Percentiles rank a stretch among this genome's conserved stretches.
phyloP scores from a whole-genome alignment of 2,888 invertebrate species.

The Yponomeuta sedellus region DNA sequence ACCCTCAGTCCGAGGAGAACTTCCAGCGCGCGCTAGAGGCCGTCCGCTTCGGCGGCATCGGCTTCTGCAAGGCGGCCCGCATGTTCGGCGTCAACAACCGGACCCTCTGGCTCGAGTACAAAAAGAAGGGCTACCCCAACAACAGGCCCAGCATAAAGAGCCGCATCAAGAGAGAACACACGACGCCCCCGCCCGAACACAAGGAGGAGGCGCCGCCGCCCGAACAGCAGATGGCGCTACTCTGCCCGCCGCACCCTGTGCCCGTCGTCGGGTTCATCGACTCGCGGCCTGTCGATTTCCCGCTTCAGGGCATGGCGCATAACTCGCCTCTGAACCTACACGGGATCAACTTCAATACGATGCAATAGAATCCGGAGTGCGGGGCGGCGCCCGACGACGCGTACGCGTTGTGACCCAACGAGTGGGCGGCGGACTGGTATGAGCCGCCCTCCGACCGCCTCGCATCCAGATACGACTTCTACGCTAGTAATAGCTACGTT shows the following conservation, averaged over 20 bases:
- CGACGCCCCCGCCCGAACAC: conserved; percentile 77
- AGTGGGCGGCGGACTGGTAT: conserved; percentile 40
- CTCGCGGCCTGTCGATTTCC: conserved; percentile 82
- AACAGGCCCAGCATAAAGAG: conserved; percentile 87
- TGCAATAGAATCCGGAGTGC: conserved; percentile 79
- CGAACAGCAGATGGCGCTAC: conserved; percentile 69
- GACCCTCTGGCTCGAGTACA: conserved; percentile 90
- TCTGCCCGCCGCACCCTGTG: conserved; percentile 80
- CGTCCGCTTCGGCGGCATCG: conserved; percentile 88
- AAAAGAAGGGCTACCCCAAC: conserved; percentile 89
- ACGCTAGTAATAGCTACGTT: conserved; percentile 9
- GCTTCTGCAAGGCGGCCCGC: conserved; percentile 90
- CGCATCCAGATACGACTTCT: conserved; percentile 17
- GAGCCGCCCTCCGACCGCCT: conserved; percentile 21
- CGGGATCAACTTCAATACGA: conserved; percentile 85
- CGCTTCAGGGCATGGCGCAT: conserved; percentile 78
- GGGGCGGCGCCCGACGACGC: conserved; percentile 44
- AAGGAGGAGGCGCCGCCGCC: conserved; percentile 53
- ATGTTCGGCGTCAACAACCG: conserved; percentile 91
- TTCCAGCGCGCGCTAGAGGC: conserved; percentile 89
- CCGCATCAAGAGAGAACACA: conserved; percentile 82
- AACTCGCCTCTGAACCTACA: conserved; percentile 82
- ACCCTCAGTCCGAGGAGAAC: conserved; percentile 89
- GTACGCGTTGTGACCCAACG: conserved; percentile 59
- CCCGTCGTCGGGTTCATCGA: conserved; percentile 83